Evolutionary conservation across 2,888 invertebrate species (phyloP), one percentile per base, ranked within the genome.

Genomic region (Cerceris ruficornis): DNA sequence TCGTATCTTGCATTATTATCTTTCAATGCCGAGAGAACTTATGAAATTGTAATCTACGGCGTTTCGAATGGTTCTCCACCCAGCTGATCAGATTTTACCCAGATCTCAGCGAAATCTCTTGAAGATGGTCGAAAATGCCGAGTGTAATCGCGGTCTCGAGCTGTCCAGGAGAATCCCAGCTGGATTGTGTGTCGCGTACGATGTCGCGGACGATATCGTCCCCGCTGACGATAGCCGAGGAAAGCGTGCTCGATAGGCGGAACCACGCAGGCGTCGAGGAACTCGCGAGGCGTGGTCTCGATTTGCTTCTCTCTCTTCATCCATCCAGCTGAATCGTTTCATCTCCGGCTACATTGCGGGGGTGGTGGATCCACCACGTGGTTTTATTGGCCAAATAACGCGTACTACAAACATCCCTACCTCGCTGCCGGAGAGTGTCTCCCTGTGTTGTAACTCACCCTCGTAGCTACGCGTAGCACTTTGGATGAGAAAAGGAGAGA

Each of bases 381-480:
- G 89, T 90, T 91, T 90, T 91, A 90, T 91, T 91, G 91, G 91
- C 88, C 91, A 91, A 91, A 91, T 91, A 91, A 91, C 89, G 88
- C 87, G 87, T 88, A 90, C 90, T 90, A 90, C 89, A 91, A 91
- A 91, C 89, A 90, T 88, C 90, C 88, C 88, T 88, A 83, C 85
- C 71, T 77, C 65, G 72, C 60, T 66, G 55, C 75, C 41, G 28
- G 28, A 28, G 77, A 75, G 69, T 81, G 70, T 80, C 73, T 65
- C 72, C 64, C 69, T 75, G 77, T 81, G 81, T 82, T 82, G 73
- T 80, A 80, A 77, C 82, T 82, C 84, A 73, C 73, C 74, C 75
- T 79, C 80, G 77, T 49, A 55, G 64, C 74, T 70, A 66, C 82
- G 80, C 71, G 71, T 75, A 80, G 75, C 83, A 76, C 83, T 83